Evolutionary conservation across 2,113 vertebrate species (phyloP).

Genomic region (Python bivittatus): DNA sequence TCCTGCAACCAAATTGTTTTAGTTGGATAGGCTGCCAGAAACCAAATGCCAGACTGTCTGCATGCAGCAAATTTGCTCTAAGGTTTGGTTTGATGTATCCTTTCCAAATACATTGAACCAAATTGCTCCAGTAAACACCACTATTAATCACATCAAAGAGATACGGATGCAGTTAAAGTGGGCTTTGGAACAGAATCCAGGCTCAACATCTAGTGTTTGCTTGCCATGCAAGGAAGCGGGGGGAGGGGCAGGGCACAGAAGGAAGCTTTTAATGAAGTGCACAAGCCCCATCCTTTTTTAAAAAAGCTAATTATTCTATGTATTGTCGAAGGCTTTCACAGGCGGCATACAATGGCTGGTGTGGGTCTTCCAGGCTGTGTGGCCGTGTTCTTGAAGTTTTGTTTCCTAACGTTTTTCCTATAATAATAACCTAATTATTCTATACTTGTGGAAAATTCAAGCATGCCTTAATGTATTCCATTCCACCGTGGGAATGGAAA

Average conservation of each 20-base stretch:
- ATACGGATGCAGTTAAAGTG: neutral
- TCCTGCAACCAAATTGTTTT: neutral
- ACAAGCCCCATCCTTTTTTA: neutral
- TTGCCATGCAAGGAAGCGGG: neutral
- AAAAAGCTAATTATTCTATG: too few species aligned
- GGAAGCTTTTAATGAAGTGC: neutral
- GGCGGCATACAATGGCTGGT: too few species aligned
- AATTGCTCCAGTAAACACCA: neutral
- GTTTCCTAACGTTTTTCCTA: too few species aligned
- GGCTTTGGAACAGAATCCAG: neutral
- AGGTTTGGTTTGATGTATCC: too few species aligned
- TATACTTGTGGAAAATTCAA: neutral
- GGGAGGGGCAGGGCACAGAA: neutral
- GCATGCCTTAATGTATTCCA: too few species aligned
- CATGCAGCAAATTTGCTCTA: neutral
- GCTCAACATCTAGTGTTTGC: neutral
- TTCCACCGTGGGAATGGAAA: too few species aligned
- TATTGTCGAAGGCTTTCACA: too few species aligned
- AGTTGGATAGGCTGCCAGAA: neutral
- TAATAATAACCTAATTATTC: neutral
- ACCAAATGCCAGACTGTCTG: neutral
- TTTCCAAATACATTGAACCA: neutral
- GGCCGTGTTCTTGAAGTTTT: too few species aligned
- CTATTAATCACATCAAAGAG: neutral
- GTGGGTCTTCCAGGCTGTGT: too few species aligned